Base-by-base conservation (phyloP, 1,140 invertebrate genomes). In the Muscidifurax raptorellus region DNA sequence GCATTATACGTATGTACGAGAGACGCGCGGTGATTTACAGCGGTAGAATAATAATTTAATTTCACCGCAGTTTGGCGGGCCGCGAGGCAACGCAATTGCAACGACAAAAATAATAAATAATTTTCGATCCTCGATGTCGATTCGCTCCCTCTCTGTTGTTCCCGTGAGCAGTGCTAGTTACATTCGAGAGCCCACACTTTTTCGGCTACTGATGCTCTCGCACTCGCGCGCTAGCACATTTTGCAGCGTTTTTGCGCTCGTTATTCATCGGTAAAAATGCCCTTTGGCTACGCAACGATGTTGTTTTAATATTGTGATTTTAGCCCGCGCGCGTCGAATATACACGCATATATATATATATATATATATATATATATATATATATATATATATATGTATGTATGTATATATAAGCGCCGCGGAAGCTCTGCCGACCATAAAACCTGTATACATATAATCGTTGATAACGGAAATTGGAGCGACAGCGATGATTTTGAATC, bases 11-110 rank as follows among this genome's bases (percentile, higher is more conserved):
- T n/a, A n/a, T 67, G 28, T 28, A n/a, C 15, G 44, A 12, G 75
- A 40, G n/a, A 36, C 64, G 80, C 78, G 79, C 75, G 87, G 89
- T 93, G 91, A 93, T 92, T 91, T 92, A 92, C 91, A 91, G 87
- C 88, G 87, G 90, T 88, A 90, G 93, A 93, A 93, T 92, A 93
- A 93, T 93, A 93, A 93, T 93, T 92, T 93, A 92, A 93, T 92
- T 92, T 92, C 90, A 89, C 89, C 90, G 89, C 91, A 90, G 90
- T 92, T 91, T 91, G 91, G 91, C 91, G 18, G 44, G 32, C 9
- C 9, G 36, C 13, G n/a, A 47, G 52, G 0, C 15, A n/a, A 1
- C 32, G 25, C 28, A 69, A 52, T 40, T 25, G 32, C 78, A 13
- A 69, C 90, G 91, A 91, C 91, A 92, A 93, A 92, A 92, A 92